Evolutionary conservation across 2,888 invertebrate genomes (phyloP), one percentile per base, ranked within the genome.

Genomic region (Athalia rosae): DNA sequence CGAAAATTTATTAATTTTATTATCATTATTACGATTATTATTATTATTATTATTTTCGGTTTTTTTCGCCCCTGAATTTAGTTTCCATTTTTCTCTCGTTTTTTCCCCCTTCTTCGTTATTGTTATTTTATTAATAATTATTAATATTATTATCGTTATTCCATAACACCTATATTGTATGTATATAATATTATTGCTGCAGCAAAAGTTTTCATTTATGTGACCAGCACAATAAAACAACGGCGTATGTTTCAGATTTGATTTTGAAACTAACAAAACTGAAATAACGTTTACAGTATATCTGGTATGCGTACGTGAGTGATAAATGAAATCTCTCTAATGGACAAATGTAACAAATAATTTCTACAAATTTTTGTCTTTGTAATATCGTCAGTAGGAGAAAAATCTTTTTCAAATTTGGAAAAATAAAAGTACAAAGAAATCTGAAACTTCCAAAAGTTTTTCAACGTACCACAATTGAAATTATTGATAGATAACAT

Each of bases 131-230:
- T 50, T 53, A 47, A 59, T 66, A 28, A 78, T 77, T 77, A 69
- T 53, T 77, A 47, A 43, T 64, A 41, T 43, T 43, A 8, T 61
- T 77, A 11, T 9, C 50, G 28, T 77, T 77, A 13, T 77, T 64
- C 74, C 56, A 74, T 77, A 78, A 69, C 58, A 76, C 56, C 62
- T 63, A 69, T 73, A 77, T 59, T 62, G 77, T 71, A 79, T 79
- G 79, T 79, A 79, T 77, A 80, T 78, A 78, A 47, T 67, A 83
- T 85, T 91, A 91, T 91, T 92, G 91, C 91, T 91, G 91, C 90
- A 90, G 90, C 91, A 91, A 90, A 84, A 84, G 85, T 80, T 73
- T 83, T 79, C 81, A 79, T 81, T 76, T 79, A 79, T 79, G 80
- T 84, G 78, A 79, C 79, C 77, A 79, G 79, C 77, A 78, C 67